Percentiles rank a stretch among this genome's conserved stretches.
These are phyloP conservation scores for Aulostomus chinensis DNA, from an alignment of 2,797 vertebrate species.

Conservation along the genomic window DNA sequence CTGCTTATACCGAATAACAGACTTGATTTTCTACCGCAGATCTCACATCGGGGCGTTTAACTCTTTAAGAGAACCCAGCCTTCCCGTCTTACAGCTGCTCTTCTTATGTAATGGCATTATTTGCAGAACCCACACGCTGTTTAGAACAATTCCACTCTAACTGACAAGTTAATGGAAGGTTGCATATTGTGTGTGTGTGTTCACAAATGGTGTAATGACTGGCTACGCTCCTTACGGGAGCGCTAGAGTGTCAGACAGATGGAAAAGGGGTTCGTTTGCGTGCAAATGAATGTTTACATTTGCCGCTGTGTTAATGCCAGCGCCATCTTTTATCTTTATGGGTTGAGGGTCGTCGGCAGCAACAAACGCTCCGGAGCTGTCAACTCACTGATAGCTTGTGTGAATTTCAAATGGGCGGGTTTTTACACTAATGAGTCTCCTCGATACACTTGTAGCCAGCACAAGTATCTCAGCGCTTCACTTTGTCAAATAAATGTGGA, in stretches of 20 bases:
- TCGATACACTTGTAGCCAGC: no score
- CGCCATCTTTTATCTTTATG: conserved; percentile 28
- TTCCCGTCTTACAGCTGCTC: no score
- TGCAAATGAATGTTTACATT: conserved; percentile 21
- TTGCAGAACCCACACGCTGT: conserved; percentile 26
- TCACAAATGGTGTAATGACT: conserved; percentile 48
- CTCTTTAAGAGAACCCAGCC: no score
- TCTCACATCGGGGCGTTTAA: no score
- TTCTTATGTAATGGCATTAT: conserved; percentile 36
- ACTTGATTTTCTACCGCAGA: no score
- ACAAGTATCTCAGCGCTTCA: no score
- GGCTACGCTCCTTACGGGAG: conserved; percentile 34
- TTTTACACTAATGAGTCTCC: conserved; percentile 22
- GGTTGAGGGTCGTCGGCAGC: conserved; percentile 9
- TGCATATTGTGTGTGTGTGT: conserved; percentile 32
- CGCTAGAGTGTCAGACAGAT: conserved; percentile 33
- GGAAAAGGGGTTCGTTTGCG: conserved; percentile 27
- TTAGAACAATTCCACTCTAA: conserved; percentile 44
- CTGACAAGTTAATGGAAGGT: conserved; percentile 52
- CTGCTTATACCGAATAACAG: no score
- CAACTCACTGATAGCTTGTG: not conserved
- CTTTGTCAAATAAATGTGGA: conserved; percentile 5
- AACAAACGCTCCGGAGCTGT: conserved; percentile 12
- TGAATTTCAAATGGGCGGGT: conserved; percentile 9
- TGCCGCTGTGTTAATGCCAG: conserved; percentile 13